phyloP scores from a whole-genome alignment of 2,888 invertebrate species.

The Epirrhoe alternata region DNA sequence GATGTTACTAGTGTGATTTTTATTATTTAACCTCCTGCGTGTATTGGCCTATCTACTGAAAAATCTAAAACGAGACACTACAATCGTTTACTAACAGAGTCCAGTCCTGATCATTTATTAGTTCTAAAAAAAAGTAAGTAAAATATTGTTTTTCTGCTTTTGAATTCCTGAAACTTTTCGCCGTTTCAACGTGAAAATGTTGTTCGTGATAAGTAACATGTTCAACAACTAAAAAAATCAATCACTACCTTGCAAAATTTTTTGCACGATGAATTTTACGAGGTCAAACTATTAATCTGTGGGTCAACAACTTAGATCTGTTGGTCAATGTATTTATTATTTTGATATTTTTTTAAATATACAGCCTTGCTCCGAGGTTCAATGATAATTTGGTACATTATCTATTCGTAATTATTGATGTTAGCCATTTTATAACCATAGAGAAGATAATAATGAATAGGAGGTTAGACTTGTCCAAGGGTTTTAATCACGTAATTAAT shows the following conservation, averaged over 20 bases:
- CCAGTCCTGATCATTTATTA: no score
- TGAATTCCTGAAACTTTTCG: neutral
- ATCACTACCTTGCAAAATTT: constrained; percentile 6
- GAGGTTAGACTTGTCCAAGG: neutral
- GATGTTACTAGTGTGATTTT: no score
- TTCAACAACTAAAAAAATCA: neutral
- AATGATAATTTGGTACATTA: constrained; percentile 6
- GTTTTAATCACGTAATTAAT: neutral
- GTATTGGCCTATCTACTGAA: no score
- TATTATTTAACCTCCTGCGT: no score
- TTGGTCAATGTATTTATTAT: constrained; percentile 16
- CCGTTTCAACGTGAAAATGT: neutral
- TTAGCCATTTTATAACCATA: neutral
- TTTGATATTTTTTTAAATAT: constrained; percentile 13
- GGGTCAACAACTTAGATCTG: constrained; percentile 7
- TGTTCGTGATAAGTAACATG: constrained; percentile 6
- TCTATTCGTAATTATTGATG: neutral
- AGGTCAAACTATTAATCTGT: constrained; percentile 20
- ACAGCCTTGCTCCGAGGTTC: constrained; percentile 34
- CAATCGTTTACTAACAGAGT: no score
- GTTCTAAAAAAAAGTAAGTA: no score
- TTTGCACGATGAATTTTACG: constrained; percentile 22
- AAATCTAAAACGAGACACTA: no score
- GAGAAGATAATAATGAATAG: neutral
- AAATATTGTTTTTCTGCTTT: no score